phyloP scores from a whole-genome alignment of 2,888 invertebrate genomes.

The Tyria jacobaeae region DNA sequence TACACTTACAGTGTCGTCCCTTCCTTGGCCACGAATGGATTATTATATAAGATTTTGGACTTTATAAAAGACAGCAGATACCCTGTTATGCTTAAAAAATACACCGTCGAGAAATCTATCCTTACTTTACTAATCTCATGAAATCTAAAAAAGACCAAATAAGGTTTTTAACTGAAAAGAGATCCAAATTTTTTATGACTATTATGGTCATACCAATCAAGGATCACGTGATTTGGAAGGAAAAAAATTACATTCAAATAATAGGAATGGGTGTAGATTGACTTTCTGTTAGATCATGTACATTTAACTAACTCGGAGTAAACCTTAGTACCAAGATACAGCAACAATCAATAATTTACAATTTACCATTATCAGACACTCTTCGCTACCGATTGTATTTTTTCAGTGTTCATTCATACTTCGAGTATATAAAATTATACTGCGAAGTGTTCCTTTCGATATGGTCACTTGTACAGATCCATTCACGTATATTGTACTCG shows the following conservation, averaged over 20 bases:
- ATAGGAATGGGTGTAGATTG: no score
- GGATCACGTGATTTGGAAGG: no score
- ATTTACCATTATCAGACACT: background rate
- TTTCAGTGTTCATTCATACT: background rate
- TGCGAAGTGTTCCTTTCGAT: constrained; percentile 29
- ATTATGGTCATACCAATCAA: no score
- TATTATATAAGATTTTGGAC: constrained; percentile 28
- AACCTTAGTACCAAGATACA: background rate
- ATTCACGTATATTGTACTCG: constrained; percentile 29
- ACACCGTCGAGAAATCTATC: no score
- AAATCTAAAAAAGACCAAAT: no score
- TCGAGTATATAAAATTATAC: constrained; percentile 38
- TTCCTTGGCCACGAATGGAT: constrained; percentile 39
- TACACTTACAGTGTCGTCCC: constrained; percentile 32
- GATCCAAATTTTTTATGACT: no score
- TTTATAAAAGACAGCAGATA: background rate
- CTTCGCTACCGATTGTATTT: background rate
- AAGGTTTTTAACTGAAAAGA: no score
- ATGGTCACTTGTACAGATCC: constrained; percentile 42
- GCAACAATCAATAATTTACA: background rate
- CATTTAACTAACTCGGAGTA: background rate
- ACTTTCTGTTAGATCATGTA: background rate
- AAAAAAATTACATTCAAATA: no score
- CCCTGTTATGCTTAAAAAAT: no score
- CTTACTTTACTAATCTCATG: no score